phyloP scores from a whole-genome alignment of 2,797 vertebrate species.

The Alauda arvensis region DNA sequence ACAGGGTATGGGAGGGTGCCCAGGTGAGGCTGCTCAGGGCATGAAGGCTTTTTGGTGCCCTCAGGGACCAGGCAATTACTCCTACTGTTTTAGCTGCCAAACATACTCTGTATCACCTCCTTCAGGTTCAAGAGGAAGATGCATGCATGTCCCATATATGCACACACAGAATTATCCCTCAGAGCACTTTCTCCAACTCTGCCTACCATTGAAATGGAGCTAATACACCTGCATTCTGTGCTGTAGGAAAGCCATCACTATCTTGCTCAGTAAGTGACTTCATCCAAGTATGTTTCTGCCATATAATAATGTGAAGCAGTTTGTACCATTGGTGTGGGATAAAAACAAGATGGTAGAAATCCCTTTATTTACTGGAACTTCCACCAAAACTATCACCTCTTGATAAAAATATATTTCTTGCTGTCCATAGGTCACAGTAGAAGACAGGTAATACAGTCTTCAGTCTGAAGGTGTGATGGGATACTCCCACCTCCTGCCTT shows the following conservation, averaged over 20 bases:
- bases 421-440: neutral
- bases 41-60: neutral
- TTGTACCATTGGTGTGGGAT: neutral
- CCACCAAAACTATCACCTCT: neutral
- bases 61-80: neutral
- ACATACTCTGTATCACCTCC: neutral
- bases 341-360: neutral
- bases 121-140: neutral
- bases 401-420: neutral
- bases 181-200: neutral
- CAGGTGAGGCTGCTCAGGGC: neutral
- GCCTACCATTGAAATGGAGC: neutral
- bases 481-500: neutral
- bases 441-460: neutral
- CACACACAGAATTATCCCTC: neutral
- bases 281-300: neutral
- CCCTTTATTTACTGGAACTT: neutral
- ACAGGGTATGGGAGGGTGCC: no score
- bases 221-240: neutral
- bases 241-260: neutral
- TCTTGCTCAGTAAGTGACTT: neutral
- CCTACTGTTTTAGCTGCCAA: neutral
- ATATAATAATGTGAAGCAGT: neutral
- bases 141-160: accelerated
- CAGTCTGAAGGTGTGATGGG: neutral